Conservation (phyloP, 2,888 invertebrate species). For the Lepidonotus clava region DNA sequence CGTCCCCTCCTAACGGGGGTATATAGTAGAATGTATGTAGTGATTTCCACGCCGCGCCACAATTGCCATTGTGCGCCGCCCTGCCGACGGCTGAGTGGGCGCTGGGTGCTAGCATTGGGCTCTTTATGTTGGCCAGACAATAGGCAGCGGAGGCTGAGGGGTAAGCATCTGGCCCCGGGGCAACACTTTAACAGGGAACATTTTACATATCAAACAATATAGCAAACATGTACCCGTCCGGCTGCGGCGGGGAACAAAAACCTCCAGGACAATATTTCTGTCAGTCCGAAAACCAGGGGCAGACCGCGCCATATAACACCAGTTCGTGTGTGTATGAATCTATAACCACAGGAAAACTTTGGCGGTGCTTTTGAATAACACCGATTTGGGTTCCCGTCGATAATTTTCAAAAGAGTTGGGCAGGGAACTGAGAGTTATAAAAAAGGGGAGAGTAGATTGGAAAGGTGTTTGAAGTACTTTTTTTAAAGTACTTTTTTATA, state of each 20-base stretch:
- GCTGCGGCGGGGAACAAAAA: not conserved
- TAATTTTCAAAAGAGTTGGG: not conserved
- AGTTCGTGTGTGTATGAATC: not conserved
- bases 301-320: not conserved
- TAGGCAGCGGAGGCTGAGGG: not conserved
- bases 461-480: not conserved
- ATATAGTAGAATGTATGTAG: constrained; percentile 39
- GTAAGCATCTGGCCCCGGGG: constrained; percentile 43
- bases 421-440: not conserved
- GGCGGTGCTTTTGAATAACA: not conserved
- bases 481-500: not conserved
- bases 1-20: constrained; percentile 9
- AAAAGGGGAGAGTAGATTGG: not conserved
- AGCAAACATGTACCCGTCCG: not conserved
- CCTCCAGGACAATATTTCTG: not conserved
- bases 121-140: constrained; percentile 29
- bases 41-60: constrained; percentile 24
- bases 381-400: not conserved
- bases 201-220: constrained; percentile 51
- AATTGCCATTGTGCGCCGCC: not conserved
- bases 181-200: not conserved
- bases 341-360: too few species aligned
- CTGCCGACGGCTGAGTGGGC: not conserved
- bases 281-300: not conserved
- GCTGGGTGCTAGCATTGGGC: not conserved